Percentiles rank a stretch among this genome's conserved stretches.
Evolutionary conservation across 2,797 vertebrate genomes (phyloP).

Genomic region (Acomys russatus): DNA sequence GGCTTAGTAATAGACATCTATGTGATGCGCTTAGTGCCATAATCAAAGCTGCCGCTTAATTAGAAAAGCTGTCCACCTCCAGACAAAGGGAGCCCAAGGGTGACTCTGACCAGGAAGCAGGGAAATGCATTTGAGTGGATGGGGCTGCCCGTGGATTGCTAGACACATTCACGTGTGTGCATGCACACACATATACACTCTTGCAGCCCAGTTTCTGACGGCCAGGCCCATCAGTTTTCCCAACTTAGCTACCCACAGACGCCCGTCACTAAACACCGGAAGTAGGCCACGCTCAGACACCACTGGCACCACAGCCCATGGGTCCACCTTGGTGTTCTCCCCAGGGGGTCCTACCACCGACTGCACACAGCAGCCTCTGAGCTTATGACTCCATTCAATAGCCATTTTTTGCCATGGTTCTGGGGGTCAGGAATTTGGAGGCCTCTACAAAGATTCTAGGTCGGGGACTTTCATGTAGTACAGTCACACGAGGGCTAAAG

Average conservation of each 20-base stretch:
- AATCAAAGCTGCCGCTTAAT: conserved; percentile 88
- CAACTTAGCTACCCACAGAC: not conserved
- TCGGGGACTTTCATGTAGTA: not conserved
- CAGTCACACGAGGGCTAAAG: rapidly evolving
- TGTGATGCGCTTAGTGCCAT: conserved; percentile 81
- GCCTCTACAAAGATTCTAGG: not conserved
- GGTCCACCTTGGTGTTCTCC: not conserved
- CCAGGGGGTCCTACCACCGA: rapidly evolving
- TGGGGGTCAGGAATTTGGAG: not conserved
- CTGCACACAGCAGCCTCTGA: rapidly evolving
- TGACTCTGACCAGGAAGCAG: conserved; percentile 71
- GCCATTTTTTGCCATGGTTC: not conserved
- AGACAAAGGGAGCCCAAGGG: conserved; percentile 86
- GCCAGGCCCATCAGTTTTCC: not conserved
- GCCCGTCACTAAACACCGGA: not conserved
- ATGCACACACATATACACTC: not conserved
- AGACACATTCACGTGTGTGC: not conserved
- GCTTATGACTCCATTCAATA: not conserved
- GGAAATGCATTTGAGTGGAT: conserved; percentile 38
- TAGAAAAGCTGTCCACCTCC: conserved; percentile 83
- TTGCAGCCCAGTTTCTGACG: not conserved
- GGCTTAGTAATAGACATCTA: conserved; percentile 86
- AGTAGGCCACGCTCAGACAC: not conserved
- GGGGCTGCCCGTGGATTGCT: not conserved
- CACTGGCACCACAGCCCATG: not conserved